Percentiles rank a stretch among this genome's conserved stretches.
phyloP scores from a whole-genome alignment of 2,888 invertebrate genomes.

The Himalopsyche japonica region DNA sequence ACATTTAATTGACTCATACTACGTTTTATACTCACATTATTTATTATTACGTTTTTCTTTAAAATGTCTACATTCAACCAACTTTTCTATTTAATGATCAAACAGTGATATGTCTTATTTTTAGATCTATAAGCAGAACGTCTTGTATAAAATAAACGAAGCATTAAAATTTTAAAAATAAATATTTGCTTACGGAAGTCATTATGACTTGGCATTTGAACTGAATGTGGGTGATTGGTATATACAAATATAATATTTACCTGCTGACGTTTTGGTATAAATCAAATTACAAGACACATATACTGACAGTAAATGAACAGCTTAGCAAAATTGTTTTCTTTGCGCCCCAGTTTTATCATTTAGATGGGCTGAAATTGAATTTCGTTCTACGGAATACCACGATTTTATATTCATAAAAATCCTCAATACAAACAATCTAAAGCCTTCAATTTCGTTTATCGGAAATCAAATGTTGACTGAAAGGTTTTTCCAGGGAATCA shows the following conservation, averaged over 20 bases:
- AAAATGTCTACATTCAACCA: no score
- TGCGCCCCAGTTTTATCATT: not conserved
- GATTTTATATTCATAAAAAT: not conserved
- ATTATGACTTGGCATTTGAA: not conserved
- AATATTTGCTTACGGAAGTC: not conserved
- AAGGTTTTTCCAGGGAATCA: not conserved
- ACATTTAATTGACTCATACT: no score
- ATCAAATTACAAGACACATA: not conserved
- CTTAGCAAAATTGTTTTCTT: not conserved
- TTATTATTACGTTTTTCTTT: no score
- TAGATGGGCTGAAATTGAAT: not conserved
- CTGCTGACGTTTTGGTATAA: not conserved
- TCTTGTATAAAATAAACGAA: no score
- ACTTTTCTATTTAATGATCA: no score
- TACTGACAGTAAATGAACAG: not conserved
- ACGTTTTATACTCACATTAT: no score
- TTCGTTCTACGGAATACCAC: not conserved
- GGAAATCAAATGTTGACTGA: conserved; percentile 3
- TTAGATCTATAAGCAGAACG: no score
- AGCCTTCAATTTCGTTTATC: not conserved
- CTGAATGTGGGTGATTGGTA: not conserved
- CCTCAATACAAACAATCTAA: not conserved
- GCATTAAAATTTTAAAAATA: no score
- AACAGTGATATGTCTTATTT: no score
- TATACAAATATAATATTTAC: not conserved